These are phyloP conservation scores for Linurgus olivaceus DNA, from an alignment of 2,797 vertebrate genomes.

Conservation along the genomic window DNA sequence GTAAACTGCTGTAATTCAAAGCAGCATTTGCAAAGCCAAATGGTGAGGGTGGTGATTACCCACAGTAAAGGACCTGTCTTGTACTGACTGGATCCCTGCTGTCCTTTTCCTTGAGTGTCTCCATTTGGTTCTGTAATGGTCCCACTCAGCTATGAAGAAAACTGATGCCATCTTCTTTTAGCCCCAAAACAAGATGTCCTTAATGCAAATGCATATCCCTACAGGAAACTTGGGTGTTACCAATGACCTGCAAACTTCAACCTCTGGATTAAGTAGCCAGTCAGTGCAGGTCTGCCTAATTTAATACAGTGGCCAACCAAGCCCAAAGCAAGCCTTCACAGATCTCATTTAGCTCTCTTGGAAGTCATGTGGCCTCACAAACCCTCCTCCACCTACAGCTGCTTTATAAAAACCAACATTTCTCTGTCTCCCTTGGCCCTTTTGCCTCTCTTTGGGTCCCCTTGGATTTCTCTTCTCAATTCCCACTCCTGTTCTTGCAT, in stretches of 20 bases:
- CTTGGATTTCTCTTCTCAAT: not conserved
- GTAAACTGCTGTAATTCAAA: not conserved
- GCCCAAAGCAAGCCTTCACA: not conserved
- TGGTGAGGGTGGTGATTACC: not conserved
- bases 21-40: not conserved
- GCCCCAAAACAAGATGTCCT: not conserved
- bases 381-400: not conserved
- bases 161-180: not conserved
- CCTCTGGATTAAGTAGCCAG: not conserved
- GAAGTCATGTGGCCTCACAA: not conserved
- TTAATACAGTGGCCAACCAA: not conserved
- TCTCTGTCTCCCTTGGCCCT: not conserved
- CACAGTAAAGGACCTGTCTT: not conserved
- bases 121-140: not conserved
- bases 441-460: not conserved
- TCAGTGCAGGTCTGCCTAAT: not conserved
- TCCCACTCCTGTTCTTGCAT: not conserved
- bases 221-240: not conserved
- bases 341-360: not conserved
- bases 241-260: not conserved
- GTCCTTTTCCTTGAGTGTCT: not conserved
- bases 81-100: not conserved
- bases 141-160: not conserved
- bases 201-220: not conserved
- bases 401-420: fast-evolving